Conservation (phyloP, 2,797 vertebrate genomes). For the Peromyscus attwateri region DNA sequence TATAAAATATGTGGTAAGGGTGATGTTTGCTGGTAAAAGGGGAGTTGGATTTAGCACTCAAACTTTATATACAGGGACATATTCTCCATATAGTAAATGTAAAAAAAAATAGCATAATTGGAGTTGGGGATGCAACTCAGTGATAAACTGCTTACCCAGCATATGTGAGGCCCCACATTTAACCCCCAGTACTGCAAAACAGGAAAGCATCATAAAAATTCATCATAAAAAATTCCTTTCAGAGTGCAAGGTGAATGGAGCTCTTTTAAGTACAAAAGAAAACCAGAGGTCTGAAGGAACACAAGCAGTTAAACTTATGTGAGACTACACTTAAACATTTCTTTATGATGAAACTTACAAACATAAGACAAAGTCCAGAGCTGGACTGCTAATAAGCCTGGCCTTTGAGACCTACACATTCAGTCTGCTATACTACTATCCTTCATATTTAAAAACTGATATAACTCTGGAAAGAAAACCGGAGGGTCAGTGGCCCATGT, state of each 20-base stretch:
- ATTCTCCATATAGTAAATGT: conserved; percentile 33
- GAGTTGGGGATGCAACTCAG: neutral
- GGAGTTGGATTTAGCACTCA: conserved; percentile 7
- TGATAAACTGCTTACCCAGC: neutral
- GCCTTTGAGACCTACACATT: conserved; percentile 1
- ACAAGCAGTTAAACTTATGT: neutral
- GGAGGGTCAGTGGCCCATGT: neutral
- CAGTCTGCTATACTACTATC: neutral
- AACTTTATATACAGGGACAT: neutral
- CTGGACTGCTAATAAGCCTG: neutral
- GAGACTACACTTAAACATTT: neutral
- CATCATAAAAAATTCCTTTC: conserved; percentile 16
- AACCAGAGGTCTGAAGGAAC: conserved; percentile 42
- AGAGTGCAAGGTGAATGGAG: neutral
- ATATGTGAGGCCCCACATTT: neutral
- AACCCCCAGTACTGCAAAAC: neutral
- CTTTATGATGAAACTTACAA: neutral
- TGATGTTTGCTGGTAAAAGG: neutral
- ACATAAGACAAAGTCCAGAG: neutral
- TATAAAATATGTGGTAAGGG: neutral
- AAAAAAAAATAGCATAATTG: neutral
- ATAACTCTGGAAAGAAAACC: conserved; percentile 39
- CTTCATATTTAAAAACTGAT: conserved; percentile 56
- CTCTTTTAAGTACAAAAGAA: conserved; percentile 35
- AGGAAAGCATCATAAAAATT: neutral